Evolutionary conservation across 2,113 vertebrate genomes (phyloP).

Genomic region (Tyto alba): DNA sequence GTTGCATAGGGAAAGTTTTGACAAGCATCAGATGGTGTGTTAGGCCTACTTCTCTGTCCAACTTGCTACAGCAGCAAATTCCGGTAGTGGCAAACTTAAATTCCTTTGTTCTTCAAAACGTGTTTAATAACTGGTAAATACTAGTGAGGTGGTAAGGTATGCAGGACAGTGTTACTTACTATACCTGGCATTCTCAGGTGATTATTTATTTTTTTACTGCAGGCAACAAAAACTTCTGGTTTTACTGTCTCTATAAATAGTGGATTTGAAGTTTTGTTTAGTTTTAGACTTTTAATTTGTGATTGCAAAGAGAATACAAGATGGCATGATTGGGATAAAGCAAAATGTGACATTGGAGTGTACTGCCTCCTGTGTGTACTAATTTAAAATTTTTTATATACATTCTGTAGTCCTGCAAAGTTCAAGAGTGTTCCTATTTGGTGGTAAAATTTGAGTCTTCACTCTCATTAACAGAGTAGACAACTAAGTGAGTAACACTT

Average conservation of each 20-base stretch:
- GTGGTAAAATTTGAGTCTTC: not conserved
- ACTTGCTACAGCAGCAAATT: not conserved
- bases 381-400: not conserved
- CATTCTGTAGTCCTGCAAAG: not conserved
- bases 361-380: not conserved
- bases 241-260: not conserved
- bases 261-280: not conserved
- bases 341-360: not conserved
- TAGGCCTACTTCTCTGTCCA: not conserved
- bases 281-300: not conserved
- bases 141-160: not conserved
- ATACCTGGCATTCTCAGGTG: not conserved
- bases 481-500: not conserved
- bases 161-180: not conserved
- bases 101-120: not conserved
- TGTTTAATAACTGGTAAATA: conserved; percentile 27
- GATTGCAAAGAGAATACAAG: not conserved
- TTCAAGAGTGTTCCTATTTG: not conserved
- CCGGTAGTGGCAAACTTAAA: not conserved
- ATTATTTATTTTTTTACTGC: not conserved
- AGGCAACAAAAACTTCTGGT: not conserved
- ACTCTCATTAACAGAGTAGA: not conserved
- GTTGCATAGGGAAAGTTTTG: not conserved
- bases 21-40: not conserved
- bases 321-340: not conserved